These are phyloP conservation scores for Paralvinella palmiformis DNA, from an alignment of 1,140 invertebrate genomes.

Conservation along the genomic window DNA sequence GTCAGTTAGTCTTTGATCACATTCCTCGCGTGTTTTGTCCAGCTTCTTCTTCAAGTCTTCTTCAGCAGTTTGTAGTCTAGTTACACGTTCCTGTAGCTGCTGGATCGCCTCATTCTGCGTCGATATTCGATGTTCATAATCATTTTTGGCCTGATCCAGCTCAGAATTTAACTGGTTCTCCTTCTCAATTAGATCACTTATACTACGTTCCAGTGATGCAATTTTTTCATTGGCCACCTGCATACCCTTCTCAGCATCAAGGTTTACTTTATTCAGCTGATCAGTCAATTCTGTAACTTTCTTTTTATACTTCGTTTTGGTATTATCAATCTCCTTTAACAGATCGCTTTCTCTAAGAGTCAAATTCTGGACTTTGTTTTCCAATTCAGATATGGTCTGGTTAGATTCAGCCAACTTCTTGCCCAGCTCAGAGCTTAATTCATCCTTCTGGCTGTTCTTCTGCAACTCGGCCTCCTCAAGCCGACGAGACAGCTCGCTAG, in stretches of 20 bases:
- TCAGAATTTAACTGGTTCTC: conserved; percentile 12
- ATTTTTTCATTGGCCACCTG: conserved; percentile 7
- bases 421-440: conserved; percentile 4
- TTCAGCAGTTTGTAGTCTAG: not conserved
- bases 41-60: conserved; percentile 5
- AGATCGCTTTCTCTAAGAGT: not conserved
- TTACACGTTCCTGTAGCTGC: not conserved
- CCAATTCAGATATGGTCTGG: conserved; percentile 4
- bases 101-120: not conserved
- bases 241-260: not conserved
- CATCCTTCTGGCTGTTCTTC: conserved; percentile 14
- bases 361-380: conserved; percentile 12
- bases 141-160: conserved; percentile 10
- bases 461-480: conserved; percentile 17
- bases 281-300: not conserved
- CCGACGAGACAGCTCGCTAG: not conserved
- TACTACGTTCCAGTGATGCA: conserved; percentile 15
- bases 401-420: conserved; percentile 7
- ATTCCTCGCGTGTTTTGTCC: not conserved
- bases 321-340: conserved; percentile 2
- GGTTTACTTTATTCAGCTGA: not conserved
- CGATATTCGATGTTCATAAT: conserved; percentile 13
- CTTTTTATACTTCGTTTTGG: not conserved
- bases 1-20: not conserved
- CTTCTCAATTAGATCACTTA: conserved; percentile 8